phyloP scores from a whole-genome alignment of 2,797 vertebrate species.

The Pangasius larnaudii region DNA sequence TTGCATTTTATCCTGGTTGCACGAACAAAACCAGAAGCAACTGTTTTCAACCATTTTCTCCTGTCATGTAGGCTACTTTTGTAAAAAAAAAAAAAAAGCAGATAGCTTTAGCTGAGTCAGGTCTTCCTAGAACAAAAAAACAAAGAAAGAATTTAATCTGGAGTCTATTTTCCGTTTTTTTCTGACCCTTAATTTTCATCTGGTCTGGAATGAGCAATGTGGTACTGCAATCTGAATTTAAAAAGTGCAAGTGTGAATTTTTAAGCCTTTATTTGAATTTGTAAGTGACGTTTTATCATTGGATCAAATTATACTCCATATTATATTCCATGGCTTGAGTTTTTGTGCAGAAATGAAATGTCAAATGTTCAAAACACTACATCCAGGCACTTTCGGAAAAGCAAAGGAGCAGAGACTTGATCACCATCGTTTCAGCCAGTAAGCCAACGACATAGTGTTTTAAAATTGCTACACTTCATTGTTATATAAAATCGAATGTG shows the following conservation, averaged over 20 bases:
- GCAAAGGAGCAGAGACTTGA: neutral
- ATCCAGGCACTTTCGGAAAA: neutral
- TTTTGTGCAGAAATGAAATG: neutral
- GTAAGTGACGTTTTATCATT: too few relatives aligned
- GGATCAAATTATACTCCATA: too few relatives aligned
- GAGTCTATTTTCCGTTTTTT: neutral
- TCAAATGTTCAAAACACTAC: neutral
- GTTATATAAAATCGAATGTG: too few relatives aligned
- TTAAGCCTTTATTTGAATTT: neutral
- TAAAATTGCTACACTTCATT: too few relatives aligned
- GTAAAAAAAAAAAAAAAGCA: neutral
- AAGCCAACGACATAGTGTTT: neutral
- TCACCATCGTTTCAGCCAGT: neutral
- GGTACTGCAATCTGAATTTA: neutral
- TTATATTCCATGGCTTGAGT: too few relatives aligned
- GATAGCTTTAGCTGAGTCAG: neutral
- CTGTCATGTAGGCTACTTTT: neutral
- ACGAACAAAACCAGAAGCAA: neutral
- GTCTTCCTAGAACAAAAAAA: neutral
- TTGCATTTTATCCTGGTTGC: neutral
- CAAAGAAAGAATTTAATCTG: neutral
- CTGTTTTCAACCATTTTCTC: neutral
- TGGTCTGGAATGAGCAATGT: neutral
- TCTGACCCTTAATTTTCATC: neutral
- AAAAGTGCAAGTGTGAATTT: neutral